Conservation (phyloP, 1,140 invertebrate species). For the Ericerus pela region DNA sequence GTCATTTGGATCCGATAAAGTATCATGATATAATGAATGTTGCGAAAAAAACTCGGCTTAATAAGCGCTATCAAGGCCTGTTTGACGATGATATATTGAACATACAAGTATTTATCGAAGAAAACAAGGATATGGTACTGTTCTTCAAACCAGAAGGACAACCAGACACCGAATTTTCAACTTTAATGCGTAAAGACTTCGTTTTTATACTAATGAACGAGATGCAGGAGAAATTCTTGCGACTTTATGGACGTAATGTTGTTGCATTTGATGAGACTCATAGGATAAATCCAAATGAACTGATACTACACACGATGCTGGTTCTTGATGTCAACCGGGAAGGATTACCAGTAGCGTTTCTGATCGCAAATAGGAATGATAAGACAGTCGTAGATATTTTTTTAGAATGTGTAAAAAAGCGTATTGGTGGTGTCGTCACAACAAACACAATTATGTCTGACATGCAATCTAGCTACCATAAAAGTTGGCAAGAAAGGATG, state of each 20-base stretch:
- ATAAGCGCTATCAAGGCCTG: too few relatives aligned
- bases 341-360: conserved; percentile 2
- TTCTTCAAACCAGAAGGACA: neutral
- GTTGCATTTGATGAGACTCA: conserved; percentile 7
- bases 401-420: neutral
- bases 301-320: conserved; percentile 2
- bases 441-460: conserved; percentile 1
- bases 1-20: too few relatives aligned
- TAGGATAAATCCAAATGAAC: conserved; percentile 3
- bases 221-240: neutral
- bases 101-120: neutral
- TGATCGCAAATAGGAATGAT: conserved; percentile 10
- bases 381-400: neutral
- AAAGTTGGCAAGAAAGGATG: too few relatives aligned
- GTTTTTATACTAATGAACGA: neutral
- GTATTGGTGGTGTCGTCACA: neutral
- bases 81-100: too few relatives aligned
- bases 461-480: neutral
- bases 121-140: neutral
- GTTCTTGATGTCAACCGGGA: conserved; percentile 1
- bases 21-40: too few relatives aligned
- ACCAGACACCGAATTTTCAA: neutral
- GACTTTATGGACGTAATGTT: neutral
- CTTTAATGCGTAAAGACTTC: conserved; percentile 5
- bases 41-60: too few relatives aligned